A percentile compares a stretch with the other conserved stretches of the same genome.
Conservation (phyloP, 2,888 invertebrate genomes). For the Dynastes hyllus region DNA sequence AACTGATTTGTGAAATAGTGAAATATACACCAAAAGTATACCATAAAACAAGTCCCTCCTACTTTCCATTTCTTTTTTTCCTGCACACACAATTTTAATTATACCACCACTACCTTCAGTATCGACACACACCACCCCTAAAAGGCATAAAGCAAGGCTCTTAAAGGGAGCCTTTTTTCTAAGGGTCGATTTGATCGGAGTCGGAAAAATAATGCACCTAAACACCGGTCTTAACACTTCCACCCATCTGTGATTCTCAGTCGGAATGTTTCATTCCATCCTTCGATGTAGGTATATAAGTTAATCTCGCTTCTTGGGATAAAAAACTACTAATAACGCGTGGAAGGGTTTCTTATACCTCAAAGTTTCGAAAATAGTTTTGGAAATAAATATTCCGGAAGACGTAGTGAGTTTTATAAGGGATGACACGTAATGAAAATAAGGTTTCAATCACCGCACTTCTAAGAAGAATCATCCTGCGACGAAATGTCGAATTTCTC, state of each 20-base stretch:
- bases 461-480: no score
- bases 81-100: conserved; percentile 67
- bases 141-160: conserved; percentile 53
- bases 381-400: no score
- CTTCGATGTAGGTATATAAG: background rate
- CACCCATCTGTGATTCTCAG: conserved; percentile 23
- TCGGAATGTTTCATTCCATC: background rate
- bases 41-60: conserved; percentile 69
- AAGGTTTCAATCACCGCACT: background rate
- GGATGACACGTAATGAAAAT: background rate
- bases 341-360: background rate
- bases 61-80: conserved; percentile 58
- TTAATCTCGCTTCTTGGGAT: background rate
- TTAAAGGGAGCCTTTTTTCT: conserved; percentile 60
- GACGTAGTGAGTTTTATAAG: no score
- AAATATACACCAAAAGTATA: conserved; percentile 66
- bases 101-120: conserved; percentile 60
- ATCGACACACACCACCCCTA: conserved; percentile 56
- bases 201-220: conserved; percentile 33
- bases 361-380: no score
- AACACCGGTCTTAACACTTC: conserved; percentile 34
- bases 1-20: conserved; percentile 65
- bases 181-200: conserved; percentile 60
- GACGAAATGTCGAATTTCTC: conserved; percentile 12
- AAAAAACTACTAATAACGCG: background rate